A percentile compares a stretch with the other conserved stretches of the same genome.
Conservation (phyloP, 1,140 invertebrate species). For the Leguminivora glycinivorella region DNA sequence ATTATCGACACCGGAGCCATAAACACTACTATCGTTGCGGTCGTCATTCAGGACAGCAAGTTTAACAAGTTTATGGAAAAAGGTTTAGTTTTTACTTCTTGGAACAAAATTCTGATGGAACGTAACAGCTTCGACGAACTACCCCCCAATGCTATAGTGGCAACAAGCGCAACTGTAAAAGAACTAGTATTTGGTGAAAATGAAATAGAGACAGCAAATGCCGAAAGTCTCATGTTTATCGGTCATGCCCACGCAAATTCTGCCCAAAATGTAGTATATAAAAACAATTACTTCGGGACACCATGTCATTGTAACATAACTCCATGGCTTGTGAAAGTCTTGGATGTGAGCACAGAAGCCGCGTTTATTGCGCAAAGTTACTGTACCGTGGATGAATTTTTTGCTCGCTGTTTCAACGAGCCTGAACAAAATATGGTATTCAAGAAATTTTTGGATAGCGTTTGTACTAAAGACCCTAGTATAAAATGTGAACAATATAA, state of each 20-base stretch:
- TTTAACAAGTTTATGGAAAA: conserved; percentile 79
- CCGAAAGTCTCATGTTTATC: conserved; percentile 80
- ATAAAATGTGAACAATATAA: conserved; percentile 75
- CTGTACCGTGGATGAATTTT: conserved; percentile 80
- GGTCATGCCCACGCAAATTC: conserved; percentile 72
- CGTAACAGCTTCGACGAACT: conserved; percentile 82
- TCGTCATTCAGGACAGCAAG: conserved; percentile 81
- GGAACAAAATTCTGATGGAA: conserved; percentile 82
- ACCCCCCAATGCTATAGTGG: conserved; percentile 78
- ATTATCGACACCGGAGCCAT: conserved; percentile 82
- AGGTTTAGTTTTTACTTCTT: conserved; percentile 81
- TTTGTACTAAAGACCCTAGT: conserved; percentile 77
- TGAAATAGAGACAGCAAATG: conserved; percentile 77
- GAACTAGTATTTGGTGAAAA: conserved; percentile 83
- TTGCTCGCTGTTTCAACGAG: conserved; percentile 82
- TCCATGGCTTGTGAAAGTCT: conserved; percentile 77
- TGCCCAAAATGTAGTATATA: conserved; percentile 75
- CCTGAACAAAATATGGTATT: conserved; percentile 82
- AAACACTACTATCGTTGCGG: conserved; percentile 81
- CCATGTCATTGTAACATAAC: conserved; percentile 82
- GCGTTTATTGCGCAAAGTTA: conserved; percentile 80
- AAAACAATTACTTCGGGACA: conserved; percentile 82
- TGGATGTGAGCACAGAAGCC: conserved; percentile 64
- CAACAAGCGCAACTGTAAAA: conserved; percentile 61
- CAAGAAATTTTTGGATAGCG: conserved; percentile 80